Conservation (phyloP, 2,888 invertebrate genomes). For the Meloe dianella region DNA sequence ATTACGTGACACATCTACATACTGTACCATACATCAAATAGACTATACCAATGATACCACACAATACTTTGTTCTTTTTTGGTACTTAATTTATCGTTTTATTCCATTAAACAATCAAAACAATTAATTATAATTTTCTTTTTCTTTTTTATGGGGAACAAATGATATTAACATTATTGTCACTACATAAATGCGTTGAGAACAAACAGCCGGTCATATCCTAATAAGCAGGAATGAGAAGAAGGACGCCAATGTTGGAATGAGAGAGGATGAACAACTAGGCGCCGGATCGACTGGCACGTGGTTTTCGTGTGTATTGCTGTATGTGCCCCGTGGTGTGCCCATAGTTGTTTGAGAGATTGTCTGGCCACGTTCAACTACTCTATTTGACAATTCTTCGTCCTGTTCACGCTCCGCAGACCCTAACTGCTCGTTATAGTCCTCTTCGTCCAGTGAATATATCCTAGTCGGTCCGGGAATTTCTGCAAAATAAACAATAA, state of each 20-base stretch:
- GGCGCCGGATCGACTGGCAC: slow-evolving; percentile 46
- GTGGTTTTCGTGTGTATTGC: slow-evolving; percentile 45
- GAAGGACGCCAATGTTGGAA: slow-evolving; percentile 31
- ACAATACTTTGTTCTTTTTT: slow-evolving; percentile 20
- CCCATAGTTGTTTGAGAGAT: slow-evolving; percentile 32
- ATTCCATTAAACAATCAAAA: slow-evolving; percentile 18
- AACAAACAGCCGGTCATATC: slow-evolving; percentile 47
- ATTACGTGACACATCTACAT: slow-evolving; percentile 16
- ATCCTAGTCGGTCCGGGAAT: slow-evolving; percentile 74
- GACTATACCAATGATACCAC: slow-evolving; percentile 39
- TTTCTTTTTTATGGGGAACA: slow-evolving; percentile 19
- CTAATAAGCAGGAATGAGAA: slow-evolving; percentile 37
- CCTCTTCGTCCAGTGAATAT: slow-evolving; percentile 61
- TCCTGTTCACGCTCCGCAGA: slow-evolving; percentile 76
- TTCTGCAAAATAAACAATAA: slow-evolving; percentile 60
- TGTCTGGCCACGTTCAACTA: slow-evolving; percentile 44
- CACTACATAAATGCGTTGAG: slow-evolving; percentile 49
- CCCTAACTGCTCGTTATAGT: slow-evolving; percentile 72
- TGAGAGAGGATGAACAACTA: slow-evolving; percentile 34
- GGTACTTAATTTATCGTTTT: slow-evolving; percentile 23
- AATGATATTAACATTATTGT: slow-evolving; percentile 49
- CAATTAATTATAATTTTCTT: slow-evolving; percentile 19
- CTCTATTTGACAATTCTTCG: slow-evolving; percentile 60
- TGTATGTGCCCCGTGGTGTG: slow-evolving; percentile 33
- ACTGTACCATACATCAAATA: slow-evolving; percentile 38